Conservation (phyloP, 2,797 vertebrate genomes). For the Channa striata region DNA sequence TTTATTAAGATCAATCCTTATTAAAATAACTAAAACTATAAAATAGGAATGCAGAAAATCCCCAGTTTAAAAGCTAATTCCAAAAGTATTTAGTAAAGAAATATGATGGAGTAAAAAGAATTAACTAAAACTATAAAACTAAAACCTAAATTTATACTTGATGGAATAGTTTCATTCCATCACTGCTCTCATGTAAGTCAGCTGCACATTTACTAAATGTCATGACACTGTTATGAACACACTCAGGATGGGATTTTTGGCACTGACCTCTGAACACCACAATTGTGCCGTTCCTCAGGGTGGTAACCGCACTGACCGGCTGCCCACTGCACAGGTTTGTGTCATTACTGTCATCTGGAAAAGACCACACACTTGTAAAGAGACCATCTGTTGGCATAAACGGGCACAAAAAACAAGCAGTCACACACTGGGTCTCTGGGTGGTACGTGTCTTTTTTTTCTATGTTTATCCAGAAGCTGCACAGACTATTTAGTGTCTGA, state of each 20-base stretch:
- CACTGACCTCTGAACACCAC: conserved; percentile 93
- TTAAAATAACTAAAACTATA: too few species aligned
- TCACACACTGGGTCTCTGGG: neutral
- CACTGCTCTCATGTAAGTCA: too few species aligned
- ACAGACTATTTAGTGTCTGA: neutral
- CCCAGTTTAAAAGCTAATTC: too few species aligned
- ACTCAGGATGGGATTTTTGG: neutral
- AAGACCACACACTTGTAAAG: conserved; percentile 20
- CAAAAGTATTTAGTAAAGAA: too few species aligned
- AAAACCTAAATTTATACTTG: too few species aligned
- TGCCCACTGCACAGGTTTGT: conserved; percentile 91
- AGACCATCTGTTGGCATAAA: conserved; percentile 15
- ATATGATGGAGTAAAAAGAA: too few species aligned
- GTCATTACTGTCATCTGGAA: conserved; percentile 84
- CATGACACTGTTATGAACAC: neutral
- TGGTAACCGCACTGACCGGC: conserved; percentile 88
- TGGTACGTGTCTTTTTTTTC: conserved; percentile 3
- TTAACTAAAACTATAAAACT: too few species aligned
- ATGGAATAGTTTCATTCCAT: too few species aligned
- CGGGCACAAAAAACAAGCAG: neutral
- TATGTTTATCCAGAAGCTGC: conserved; percentile 10
- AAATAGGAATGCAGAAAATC: too few species aligned
- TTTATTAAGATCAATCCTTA: too few species aligned
- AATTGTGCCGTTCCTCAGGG: conserved; percentile 91
- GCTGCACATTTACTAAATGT: too few species aligned